Base-by-base conservation (phyloP, 2,797 vertebrate genomes). In the Trachops cirrhosus region DNA sequence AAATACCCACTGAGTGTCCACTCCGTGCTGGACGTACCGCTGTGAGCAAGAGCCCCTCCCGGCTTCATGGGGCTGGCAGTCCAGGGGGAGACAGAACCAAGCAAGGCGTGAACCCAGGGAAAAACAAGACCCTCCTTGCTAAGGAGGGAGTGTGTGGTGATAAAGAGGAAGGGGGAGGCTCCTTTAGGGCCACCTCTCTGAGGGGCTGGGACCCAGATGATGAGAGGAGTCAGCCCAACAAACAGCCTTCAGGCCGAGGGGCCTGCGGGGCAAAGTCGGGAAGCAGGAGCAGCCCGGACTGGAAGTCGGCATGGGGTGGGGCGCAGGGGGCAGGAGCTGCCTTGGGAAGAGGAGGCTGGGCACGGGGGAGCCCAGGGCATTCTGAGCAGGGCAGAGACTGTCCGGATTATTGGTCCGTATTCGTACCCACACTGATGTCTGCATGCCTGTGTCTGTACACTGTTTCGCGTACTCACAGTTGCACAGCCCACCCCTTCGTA, bases 251-350 rank as follows among this genome's bases (percentile, higher is more conserved):
- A 7, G 86, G 80, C 48, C 15, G 74, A 34, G 29, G 37, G 21
- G 44, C 1, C 14, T 1, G 10, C 32, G 15, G 19, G 0, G 22
- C 44, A 0, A 3, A 10, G 89, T 26, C 59, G 0, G 0, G 1
- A 24, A 9, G 67, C 67, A 62, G 77, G 59, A 19, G 29, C 34
- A 64, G 22, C 52, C n/a, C 4, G 34, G 78, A 3, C 77, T 5
- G 2, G 70, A 46, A 70, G 24, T 84, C 48, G 2, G 64, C 0
- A 1, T 1, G 48, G 57, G 7, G 11, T 0, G 3, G 0, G 26
- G 21, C 16, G 7, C 1, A 46, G 50, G 26, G 37, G 1, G 3
- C 15, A 37, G 22, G 73, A 21, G 46, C n/a, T 16, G 46, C 11
- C 19, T 0, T 0, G 9, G 1, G 44, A 18, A 59, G 57, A 26